Percentiles rank a stretch among this genome's conserved stretches.
Evolutionary conservation across 2,113 vertebrate genomes (phyloP).

Genomic region (Probosciger aterrimus): DNA sequence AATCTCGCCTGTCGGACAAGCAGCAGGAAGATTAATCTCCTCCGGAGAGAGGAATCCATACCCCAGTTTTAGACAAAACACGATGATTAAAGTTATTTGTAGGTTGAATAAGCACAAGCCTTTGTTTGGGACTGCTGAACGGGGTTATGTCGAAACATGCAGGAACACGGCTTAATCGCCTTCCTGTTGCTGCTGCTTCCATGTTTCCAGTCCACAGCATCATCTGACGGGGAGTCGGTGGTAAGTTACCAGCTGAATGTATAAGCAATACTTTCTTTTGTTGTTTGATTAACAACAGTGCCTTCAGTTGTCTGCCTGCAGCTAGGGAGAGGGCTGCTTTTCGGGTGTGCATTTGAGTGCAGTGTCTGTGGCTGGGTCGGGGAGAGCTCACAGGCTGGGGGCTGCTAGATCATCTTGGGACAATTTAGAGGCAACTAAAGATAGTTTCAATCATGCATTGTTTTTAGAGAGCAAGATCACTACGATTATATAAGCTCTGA

Average conservation of each 20-base stretch:
- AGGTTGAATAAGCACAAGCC: not conserved
- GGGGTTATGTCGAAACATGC: not conserved
- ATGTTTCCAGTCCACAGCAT: not conserved
- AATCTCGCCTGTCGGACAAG: not conserved
- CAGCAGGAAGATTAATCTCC: not conserved
- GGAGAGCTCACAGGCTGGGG: not conserved
- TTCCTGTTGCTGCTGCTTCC: not conserved
- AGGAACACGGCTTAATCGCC: not conserved
- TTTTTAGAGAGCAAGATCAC: not conserved
- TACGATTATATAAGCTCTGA: not conserved
- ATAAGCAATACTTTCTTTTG: not conserved
- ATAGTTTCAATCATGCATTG: not conserved
- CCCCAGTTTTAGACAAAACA: not conserved
- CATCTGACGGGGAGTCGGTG: not conserved
- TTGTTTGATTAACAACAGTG: not conserved
- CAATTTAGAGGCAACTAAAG: not conserved
- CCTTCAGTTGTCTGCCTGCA: rapidly evolving
- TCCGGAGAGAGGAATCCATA: not conserved
- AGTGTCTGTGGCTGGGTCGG: not conserved
- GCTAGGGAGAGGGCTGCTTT: rapidly evolving
- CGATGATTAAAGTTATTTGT: not conserved
- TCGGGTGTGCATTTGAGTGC: rapidly evolving
- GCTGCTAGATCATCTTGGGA: not conserved
- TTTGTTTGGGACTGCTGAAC: not conserved
- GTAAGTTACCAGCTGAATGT: not conserved